Evolutionary conservation across 2,113 vertebrate species (phyloP).

Genomic region (Stictonetta naevosa): DNA sequence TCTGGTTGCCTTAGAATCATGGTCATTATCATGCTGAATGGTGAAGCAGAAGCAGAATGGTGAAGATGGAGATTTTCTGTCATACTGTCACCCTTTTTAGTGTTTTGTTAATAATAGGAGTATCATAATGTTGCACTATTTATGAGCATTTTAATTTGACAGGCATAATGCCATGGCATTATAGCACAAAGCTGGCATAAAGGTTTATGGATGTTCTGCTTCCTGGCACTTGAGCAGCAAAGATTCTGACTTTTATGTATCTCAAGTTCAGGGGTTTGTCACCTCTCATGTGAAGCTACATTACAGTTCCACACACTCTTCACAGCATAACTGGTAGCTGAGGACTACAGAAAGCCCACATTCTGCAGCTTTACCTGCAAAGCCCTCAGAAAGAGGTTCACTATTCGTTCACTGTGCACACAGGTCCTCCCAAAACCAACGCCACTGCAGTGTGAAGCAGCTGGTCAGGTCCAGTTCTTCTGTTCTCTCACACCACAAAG

Average conservation of each 20-base stretch:
- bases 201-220: not conserved
- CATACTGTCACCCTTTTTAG: not conserved
- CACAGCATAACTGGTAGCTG: not conserved
- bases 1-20: not conserved
- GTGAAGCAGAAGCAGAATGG: not conserved
- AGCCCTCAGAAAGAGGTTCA: not conserved
- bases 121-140: not conserved
- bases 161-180: not conserved
- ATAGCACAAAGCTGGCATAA: not conserved
- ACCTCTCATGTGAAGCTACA: not conserved
- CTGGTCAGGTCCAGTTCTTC: not conserved
- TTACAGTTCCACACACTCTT: not conserved
- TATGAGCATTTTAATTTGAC: not conserved
- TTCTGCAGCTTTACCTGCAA: not conserved
- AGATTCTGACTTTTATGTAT: not conserved
- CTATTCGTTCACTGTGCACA: fast-evolving
- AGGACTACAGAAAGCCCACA: not conserved
- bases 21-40: not conserved
- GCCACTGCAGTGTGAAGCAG: not conserved
- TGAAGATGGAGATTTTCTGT: not conserved
- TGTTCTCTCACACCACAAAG: not conserved
- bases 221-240: not conserved
- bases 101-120: not conserved
- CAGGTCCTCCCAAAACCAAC: not conserved
- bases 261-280: not conserved